phyloP scores from a whole-genome alignment of 2,113 vertebrate genomes.

The Alces alces region DNA sequence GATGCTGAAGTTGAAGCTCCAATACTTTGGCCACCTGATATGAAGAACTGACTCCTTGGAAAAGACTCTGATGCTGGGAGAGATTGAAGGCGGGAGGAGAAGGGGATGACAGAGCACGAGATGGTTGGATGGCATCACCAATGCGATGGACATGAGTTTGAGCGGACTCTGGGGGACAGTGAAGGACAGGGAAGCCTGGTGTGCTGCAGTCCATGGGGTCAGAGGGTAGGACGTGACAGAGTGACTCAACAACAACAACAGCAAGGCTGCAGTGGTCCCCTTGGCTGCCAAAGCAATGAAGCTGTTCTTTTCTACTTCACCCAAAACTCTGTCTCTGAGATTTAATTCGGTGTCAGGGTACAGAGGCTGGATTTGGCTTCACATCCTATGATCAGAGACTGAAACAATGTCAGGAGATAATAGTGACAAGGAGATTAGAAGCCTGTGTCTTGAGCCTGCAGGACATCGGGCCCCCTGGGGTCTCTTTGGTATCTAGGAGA shows the following conservation, averaged over 20 bases:
- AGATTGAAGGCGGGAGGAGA: not conserved
- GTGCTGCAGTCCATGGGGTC: not conserved
- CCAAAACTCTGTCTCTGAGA: not conserved
- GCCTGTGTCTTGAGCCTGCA: not conserved
- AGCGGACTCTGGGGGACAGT: not conserved
- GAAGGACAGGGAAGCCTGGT: not conserved
- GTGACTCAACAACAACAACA: not conserved
- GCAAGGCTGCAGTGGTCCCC: not conserved
- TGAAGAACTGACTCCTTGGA: not conserved
- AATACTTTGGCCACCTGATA: not conserved
- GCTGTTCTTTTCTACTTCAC: not conserved
- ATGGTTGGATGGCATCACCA: not conserved
- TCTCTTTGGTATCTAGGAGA: not conserved
- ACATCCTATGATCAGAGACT: not conserved
- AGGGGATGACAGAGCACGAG: fast-evolving
- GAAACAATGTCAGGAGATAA: not conserved
- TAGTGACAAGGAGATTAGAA: not conserved
- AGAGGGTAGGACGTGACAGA: not conserved
- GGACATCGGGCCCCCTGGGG: not conserved
- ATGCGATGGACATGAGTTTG: not conserved
- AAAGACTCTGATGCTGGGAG: not conserved
- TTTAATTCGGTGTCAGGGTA: not conserved
- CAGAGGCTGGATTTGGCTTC: not conserved
- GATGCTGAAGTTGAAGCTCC: not conserved
- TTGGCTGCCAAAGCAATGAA: not conserved